phyloP scores from a whole-genome alignment of 2,888 invertebrate genomes.

The Eugnorisma glareosa region DNA sequence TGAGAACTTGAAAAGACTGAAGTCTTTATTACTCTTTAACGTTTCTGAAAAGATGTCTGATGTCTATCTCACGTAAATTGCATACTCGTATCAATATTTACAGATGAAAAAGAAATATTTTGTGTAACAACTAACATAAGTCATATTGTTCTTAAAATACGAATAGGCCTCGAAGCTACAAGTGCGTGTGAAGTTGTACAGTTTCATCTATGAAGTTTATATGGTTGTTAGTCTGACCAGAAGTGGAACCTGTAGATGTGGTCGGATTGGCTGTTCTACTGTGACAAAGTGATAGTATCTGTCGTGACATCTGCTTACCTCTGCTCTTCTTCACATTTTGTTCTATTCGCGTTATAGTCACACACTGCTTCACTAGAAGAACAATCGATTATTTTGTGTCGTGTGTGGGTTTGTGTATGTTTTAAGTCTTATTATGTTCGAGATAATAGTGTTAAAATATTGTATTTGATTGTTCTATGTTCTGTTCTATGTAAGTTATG shows the following conservation, averaged over 20 bases:
- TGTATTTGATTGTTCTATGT: not conserved
- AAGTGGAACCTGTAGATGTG: too few relatives aligned
- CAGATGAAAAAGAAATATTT: not conserved
- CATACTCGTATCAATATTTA: not conserved
- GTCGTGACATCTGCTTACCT: slow-evolving; percentile 34
- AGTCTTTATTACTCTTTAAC: not conserved
- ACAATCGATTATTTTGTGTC: slow-evolving; percentile 37
- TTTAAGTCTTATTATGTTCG: slow-evolving; percentile 1
- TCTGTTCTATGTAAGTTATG: not conserved
- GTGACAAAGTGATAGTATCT: slow-evolving; percentile 9
- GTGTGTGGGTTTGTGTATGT: slow-evolving; percentile 27
- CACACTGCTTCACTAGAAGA: slow-evolving; percentile 35
- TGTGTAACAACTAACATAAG: not conserved
- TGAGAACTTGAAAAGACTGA: not conserved
- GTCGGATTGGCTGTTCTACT: slow-evolving; percentile 22
- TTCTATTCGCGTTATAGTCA: not conserved
- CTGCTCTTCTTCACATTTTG: not conserved
- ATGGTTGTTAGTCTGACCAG: not conserved
- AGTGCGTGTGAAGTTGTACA: not conserved
- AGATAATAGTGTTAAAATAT: not conserved
- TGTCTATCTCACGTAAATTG: not conserved
- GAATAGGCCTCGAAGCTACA: not conserved
- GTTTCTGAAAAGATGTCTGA: too few relatives aligned
- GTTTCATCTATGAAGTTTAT: not conserved
- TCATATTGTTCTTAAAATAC: not conserved